phyloP scores from a whole-genome alignment of 2,797 vertebrate genomes.

The Alcedo atthis region DNA sequence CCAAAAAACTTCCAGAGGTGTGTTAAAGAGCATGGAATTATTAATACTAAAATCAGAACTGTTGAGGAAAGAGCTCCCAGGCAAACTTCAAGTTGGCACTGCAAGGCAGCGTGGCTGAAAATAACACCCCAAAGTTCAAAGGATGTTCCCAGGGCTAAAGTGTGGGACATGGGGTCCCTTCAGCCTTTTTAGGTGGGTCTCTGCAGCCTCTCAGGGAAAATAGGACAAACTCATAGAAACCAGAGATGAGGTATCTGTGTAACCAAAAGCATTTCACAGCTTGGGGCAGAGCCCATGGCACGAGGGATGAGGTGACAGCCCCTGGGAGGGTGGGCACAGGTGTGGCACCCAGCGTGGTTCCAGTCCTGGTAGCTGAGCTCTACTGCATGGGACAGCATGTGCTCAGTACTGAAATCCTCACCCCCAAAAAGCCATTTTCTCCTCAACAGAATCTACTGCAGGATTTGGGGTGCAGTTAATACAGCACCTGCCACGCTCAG shows the following conservation, averaged over 20 bases:
- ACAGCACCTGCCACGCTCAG: neutral
- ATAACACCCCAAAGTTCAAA: neutral
- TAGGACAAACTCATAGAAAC: rapidly evolving
- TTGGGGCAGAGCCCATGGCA: neutral
- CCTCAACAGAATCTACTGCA: neutral
- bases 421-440: neutral
- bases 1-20: neutral
- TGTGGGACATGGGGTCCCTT: neutral
- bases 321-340: neutral
- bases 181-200: neutral
- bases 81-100: neutral
- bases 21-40: neutral
- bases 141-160: neutral
- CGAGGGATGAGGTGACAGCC: rapidly evolving
- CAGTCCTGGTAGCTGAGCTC: neutral
- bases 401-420: neutral
- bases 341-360: neutral
- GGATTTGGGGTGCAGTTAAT: neutral
- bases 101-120: neutral
- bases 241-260: neutral
- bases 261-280: neutral
- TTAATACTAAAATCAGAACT: neutral
- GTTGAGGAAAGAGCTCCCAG: neutral
- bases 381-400: rapidly evolving
- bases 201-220: neutral